Conservation (phyloP, 2,113 vertebrate genomes). For the Chloropsis cyanopogon region DNA sequence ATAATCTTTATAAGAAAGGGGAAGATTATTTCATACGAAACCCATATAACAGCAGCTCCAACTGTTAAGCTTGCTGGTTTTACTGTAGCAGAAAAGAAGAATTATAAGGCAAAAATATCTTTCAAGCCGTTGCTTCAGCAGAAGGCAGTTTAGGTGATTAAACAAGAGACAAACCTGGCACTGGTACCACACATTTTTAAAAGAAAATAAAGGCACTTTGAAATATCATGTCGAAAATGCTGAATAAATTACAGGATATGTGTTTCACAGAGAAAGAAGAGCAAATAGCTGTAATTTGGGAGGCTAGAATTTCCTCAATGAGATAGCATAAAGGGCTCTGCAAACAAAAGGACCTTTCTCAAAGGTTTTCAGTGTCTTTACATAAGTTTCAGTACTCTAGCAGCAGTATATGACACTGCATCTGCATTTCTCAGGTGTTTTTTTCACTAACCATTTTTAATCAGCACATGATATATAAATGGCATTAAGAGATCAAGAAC, state of each 20-base stretch:
- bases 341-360: conserved; percentile 49
- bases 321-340: not conserved
- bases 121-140: not conserved
- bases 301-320: conserved; percentile 47
- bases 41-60: not conserved
- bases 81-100: not conserved
- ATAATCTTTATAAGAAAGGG: not conserved
- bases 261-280: conserved; percentile 8
- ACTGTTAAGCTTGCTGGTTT: not conserved
- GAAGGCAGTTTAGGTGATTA: not conserved
- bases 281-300: conserved; percentile 47
- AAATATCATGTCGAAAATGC: not conserved
- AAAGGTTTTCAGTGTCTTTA: not conserved
- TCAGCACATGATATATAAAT: not conserved
- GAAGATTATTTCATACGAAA: not conserved
- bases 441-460: not conserved
- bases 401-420: not conserved
- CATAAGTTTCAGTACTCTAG: not conserved
- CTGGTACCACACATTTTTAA: not conserved
- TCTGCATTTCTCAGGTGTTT: not conserved
- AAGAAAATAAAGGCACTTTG: conserved; percentile 25
- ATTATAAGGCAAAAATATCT: not conserved
- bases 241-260: conserved; percentile 47
- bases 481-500: not conserved
- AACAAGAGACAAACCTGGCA: not conserved